These are phyloP conservation scores for Beroe ovata DNA, from an alignment of 37 sponge, comb jelly and placozoan genomes.

Conservation along the genomic window DNA sequence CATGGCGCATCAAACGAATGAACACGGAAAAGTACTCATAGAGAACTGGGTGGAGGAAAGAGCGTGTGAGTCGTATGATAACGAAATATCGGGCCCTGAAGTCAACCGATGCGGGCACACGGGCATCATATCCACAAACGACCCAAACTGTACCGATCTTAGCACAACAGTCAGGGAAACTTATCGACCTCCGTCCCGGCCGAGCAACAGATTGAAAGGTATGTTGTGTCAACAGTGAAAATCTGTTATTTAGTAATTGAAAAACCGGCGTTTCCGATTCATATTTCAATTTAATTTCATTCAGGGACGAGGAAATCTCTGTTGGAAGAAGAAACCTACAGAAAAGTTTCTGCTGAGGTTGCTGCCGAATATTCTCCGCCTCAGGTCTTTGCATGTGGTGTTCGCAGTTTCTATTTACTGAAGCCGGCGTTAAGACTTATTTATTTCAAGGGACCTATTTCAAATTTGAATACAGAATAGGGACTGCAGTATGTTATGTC, in stretches of 20 bases:
- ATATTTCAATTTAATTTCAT: background rate
- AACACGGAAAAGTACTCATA: constrained; percentile 53
- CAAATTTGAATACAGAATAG: no score
- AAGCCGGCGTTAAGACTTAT: no score
- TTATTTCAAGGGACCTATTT: no score
- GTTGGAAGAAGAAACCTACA: background rate
- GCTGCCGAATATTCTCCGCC: background rate
- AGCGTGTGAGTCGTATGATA: constrained; percentile 46
- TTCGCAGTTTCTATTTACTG: no score
- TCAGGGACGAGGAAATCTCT: constrained; percentile 22
- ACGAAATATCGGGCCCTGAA: constrained; percentile 4
- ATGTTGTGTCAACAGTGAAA: background rate
- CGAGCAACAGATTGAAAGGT: constrained; percentile 18
- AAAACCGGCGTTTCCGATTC: background rate
- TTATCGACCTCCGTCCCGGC: constrained; percentile 34
- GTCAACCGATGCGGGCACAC: constrained; percentile 41
- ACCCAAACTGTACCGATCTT: background rate
- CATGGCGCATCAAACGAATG: constrained; percentile 37
- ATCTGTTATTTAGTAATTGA: no score
- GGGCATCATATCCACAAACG: constrained; percentile 53
- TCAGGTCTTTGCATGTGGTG: no score
- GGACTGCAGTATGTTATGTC: no score
- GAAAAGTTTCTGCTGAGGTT: background rate
- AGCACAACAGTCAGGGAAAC: constrained; percentile 42
- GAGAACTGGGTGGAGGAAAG: constrained; percentile 65